Conservation (phyloP, 30 jellyfish, hydroid and myxozoan genomes). For the Turritopsis dohrnii region DNA sequence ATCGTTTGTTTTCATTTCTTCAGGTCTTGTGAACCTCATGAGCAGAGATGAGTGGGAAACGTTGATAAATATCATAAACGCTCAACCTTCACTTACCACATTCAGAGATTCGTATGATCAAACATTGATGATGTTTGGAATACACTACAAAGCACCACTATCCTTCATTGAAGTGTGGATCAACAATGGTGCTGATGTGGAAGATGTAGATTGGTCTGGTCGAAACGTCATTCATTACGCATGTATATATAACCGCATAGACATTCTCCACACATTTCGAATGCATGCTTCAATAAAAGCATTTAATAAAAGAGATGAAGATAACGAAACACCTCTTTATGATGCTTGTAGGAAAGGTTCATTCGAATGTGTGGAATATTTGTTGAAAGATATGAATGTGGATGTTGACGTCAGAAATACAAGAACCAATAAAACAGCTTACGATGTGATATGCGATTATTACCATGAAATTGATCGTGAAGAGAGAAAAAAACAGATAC, state of each 20-base stretch:
- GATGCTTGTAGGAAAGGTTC: not conserved
- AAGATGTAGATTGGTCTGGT: not conserved
- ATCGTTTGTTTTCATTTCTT: not conserved
- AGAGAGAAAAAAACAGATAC: not conserved
- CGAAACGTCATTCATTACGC: not conserved
- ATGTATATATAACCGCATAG: not conserved
- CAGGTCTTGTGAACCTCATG: not conserved
- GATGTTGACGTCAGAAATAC: not conserved
- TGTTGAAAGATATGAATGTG: not conserved
- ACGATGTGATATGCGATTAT: not conserved
- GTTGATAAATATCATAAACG: not conserved
- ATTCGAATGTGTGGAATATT: not conserved
- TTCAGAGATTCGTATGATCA: not conserved
- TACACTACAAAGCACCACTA: not conserved
- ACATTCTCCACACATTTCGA: not conserved
- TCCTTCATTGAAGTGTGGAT: not conserved
- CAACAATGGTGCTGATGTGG: not conserved
- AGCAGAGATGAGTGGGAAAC: not conserved
- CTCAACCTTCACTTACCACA: not conserved
- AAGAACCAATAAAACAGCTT: not conserved
- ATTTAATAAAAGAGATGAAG: not conserved
- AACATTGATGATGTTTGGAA: not conserved
- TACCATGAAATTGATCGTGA: not conserved
- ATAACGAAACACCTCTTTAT: not conserved
- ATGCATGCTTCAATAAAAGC: not conserved